Percentiles rank a stretch among this genome's conserved stretches.
phyloP scores from a whole-genome alignment of 1,140 invertebrate genomes.

The Galendromus occidentalis region DNA sequence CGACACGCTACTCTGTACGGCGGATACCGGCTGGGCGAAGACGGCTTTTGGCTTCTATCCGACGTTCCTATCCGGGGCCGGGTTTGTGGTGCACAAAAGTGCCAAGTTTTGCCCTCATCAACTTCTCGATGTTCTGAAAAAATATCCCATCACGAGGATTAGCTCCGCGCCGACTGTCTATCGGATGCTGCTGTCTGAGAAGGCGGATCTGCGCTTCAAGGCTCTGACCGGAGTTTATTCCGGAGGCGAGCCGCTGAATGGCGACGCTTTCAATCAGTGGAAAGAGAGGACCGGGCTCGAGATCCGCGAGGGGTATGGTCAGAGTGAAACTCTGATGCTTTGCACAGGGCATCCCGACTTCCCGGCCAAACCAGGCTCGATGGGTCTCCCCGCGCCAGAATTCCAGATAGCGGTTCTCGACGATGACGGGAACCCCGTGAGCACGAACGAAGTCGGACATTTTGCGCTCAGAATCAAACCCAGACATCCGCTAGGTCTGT shows the following conservation, averaged over 20 bases:
- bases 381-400: constrained; percentile 30
- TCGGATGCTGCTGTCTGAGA: constrained; percentile 26
- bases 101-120: constrained; percentile 24
- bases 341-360: constrained; percentile 24
- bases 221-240: constrained; percentile 24
- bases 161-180: constrained; percentile 32
- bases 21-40: constrained; percentile 35
- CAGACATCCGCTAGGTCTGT: constrained; percentile 28
- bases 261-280: constrained; percentile 30
- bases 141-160: constrained; percentile 29
- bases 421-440: constrained; percentile 27
- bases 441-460: constrained; percentile 26
- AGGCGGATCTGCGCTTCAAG: constrained; percentile 22
- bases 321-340: constrained; percentile 31
- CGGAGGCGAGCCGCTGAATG: constrained; percentile 33
- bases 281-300: constrained; percentile 25
- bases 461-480: constrained; percentile 27
- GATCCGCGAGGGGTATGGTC: constrained; percentile 32
- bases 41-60: constrained; percentile 30
- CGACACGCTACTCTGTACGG: constrained; percentile 30
- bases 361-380: constrained; percentile 28
- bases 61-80: constrained; percentile 29
- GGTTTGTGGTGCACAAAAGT: constrained; percentile 30
- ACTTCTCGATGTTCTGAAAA: constrained; percentile 24
- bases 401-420: constrained; percentile 27